Base-by-base conservation (phyloP, 2,797 vertebrate genomes). In the Coendou prehensilis region DNA sequence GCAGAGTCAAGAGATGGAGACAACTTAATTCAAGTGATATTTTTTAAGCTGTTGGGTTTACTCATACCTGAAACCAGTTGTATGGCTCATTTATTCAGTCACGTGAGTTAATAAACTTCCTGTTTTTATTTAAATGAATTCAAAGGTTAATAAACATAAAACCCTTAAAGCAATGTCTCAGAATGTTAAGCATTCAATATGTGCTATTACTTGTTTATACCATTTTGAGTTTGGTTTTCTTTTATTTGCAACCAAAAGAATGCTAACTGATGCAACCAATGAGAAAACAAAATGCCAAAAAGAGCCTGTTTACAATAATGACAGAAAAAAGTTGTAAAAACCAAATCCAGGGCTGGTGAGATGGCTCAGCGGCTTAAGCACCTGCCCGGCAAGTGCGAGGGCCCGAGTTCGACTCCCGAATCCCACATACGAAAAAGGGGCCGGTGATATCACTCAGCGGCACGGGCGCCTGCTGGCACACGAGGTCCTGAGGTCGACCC, bases 71-170 rank as follows among this genome's bases (percentile, higher is more conserved):
- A 80, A 67, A n/a, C 63, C n/a, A 73, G 76, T 47, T 47, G 75
- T 20, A 10, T 52, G 81, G 78, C 41, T 90, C 13, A 26, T 5
- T 47, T 76, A 75, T 79, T 82, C 18, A 71, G 45, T 30, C 30
- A 87, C 11, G 15, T 13, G 11, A 80, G n/a, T 7, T 45, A 67
- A 47, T 83, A 69, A 54, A 52, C 78, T 37, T 47, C 85, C 75
- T 89, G 14, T 54, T 79, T 93, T 80, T 94, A 91, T 56, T 85
- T 88, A 81, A 88, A 63, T 76, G 45, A 75, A 22, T 76, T 88
- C 57, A 84, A 87, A 95, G 52, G 17, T 75, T 91, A 80, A 69
- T 54, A 47, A n/a, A 79, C 57, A 61, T 15, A 56, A 85, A 90
- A 50, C 17, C 10, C 73, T 94, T 88, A 50, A 9, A 76, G 28